Evolutionary conservation across 2,888 invertebrate genomes (phyloP).

Genomic region (Nymphalis c-album): DNA sequence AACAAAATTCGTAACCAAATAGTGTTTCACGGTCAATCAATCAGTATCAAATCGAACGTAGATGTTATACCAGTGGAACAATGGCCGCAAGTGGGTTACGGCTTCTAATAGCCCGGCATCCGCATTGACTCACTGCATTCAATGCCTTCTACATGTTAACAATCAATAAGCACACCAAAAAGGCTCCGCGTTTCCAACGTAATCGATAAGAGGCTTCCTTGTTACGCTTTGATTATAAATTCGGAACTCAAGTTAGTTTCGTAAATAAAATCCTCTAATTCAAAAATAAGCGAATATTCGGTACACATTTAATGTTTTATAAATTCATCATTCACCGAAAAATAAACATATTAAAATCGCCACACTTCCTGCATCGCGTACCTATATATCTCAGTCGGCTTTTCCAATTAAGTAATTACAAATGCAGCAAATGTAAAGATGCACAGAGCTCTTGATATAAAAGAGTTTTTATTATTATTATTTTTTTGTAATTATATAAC

Average conservation of each 20-base stretch:
- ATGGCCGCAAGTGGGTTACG: slow-evolving; percentile 26
- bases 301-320: background rate
- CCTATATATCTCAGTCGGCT: background rate
- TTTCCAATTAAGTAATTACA: slow-evolving; percentile 28
- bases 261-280: background rate
- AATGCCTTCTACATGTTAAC: slow-evolving; percentile 23
- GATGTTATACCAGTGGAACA: slow-evolving; percentile 19
- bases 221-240: background rate
- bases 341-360: slow-evolving; percentile 15
- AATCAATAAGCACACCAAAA: slow-evolving; percentile 33
- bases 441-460: background rate
- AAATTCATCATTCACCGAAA: background rate
- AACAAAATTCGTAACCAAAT: background rate
- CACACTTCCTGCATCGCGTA: background rate
- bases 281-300: background rate
- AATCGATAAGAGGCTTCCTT: slow-evolving; percentile 30
- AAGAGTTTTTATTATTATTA: background rate
- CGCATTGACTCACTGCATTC: slow-evolving; percentile 33
- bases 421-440: slow-evolving; percentile 8
- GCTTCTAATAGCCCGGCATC: slow-evolving; percentile 24
- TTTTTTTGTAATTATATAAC: background rate
- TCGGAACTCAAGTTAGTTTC: too few relatives aligned
- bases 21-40: slow-evolving; percentile 15
- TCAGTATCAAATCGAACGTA: slow-evolving; percentile 6
- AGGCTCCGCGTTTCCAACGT: slow-evolving; percentile 20